phyloP scores from a whole-genome alignment of 2,797 vertebrate species.

The Strix occidentalis region DNA sequence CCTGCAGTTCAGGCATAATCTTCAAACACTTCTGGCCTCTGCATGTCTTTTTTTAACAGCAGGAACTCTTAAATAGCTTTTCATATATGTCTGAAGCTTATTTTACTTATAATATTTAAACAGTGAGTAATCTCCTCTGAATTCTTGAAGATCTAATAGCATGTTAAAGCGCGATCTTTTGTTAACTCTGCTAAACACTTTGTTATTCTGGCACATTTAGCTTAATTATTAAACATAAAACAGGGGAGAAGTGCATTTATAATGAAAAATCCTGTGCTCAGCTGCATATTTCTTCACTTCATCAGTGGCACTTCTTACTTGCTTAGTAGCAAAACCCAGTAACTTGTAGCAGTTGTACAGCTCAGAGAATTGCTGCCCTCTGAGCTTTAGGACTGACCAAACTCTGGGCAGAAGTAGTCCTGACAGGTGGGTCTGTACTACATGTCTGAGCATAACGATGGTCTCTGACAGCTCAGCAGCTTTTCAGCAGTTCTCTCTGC shows the following conservation, averaged over 20 bases:
- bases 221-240: background rate
- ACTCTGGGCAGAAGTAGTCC: background rate
- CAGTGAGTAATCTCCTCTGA: background rate
- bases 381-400: background rate
- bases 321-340: background rate
- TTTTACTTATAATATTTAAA: background rate
- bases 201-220: background rate
- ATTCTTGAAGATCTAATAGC: background rate
- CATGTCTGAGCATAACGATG: rapidly evolving
- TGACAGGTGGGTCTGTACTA: background rate
- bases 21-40: background rate
- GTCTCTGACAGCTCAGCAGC: background rate
- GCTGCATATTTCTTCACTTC: background rate
- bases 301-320: background rate
- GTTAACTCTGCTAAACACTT: background rate
- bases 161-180: background rate
- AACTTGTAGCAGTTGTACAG: background rate
- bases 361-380: background rate
- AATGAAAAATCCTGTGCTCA: background rate
- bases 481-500: background rate
- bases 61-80: background rate
- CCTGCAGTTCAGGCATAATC: background rate
- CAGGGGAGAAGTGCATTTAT: background rate
- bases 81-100: background rate
- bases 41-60: background rate